Evolutionary conservation across 2,113 vertebrate genomes (phyloP), one percentile per base, ranked within the genome.

Genomic region (Xenopus laevis): DNA sequence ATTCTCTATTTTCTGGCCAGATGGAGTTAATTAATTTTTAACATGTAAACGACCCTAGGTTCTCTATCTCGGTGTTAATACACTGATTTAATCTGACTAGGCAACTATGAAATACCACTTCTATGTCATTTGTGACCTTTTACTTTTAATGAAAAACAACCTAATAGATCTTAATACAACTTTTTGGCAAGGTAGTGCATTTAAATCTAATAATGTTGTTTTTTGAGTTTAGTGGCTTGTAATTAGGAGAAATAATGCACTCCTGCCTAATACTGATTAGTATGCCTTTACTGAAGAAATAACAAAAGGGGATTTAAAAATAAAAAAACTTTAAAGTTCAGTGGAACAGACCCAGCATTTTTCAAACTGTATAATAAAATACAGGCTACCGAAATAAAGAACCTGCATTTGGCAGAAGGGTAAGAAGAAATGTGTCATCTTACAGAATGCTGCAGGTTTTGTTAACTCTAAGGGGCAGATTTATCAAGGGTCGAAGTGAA

Each of bases 21-120:
- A 77, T 77, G 74, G 74, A 77, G 74, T 70, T 70, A 77, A 77
- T 77, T 77, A 77, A 77, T 77, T 77, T 77, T 77, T 77, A 77
- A 77, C 66, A 57, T 77, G 74, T 70, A 77, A 77, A 77, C 69
- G 74, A 66, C 74, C 74, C 67, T 64, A 60, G 74, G 74, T 77
- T 70, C 70, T 77, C 66, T 57, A 10, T 33, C n/a, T 57, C 46
- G 60, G 60, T 64, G 66, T 27, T 45, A 70, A 68, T 76, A 57
- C 59, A 45, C 67, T 76, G 74, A 76, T 76, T 58, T 76, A 64
- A 77, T 70, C 66, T 77, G 67, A 77, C 59, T 53, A 64, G 60
- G 66, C 50, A 33, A 18, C 66, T 57, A 46, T 27, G 67, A 45
- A 44, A 63, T 65, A 15, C 74, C 50, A 59, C 66, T 59, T 69